Base-by-base conservation (phyloP, 2,888 invertebrate species). In the Lasioglossum morio region DNA sequence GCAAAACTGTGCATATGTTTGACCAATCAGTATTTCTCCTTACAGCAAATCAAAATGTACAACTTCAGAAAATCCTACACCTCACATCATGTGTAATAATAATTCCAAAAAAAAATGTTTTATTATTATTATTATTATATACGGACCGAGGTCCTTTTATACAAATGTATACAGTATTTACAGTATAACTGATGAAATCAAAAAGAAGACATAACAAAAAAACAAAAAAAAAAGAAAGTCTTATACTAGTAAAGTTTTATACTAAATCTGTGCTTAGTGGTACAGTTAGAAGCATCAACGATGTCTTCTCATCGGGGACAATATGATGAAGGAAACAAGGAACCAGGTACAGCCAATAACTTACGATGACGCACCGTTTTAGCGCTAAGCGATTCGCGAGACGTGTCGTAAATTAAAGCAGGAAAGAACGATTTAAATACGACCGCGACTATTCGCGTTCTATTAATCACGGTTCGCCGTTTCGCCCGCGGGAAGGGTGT, bases 391-490 rank as follows among this genome's bases (percentile, higher is more conserved):
- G 72, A 53, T 77, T 27, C 63, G 53, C 76, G 81, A 63, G 81
- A 84, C 80, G 66, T 74, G 69, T 53, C 43, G 82, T 88, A 89
- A 89, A 89, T 89, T 82, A 85, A 48, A 34, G 37, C 40, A 27
- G 27, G 72, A 46, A 79, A 70, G 74, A 77, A 72, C 82, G 79
- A 89, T 90, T 89, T 89, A 89, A 88, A 85, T 57, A 80, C 70
- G 85, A 81, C 53, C 84, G 48, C 40, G 69, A 70, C 27, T 7
- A 30, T 27, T 69, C 66, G 57, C 27, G 40, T 82, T 77, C 86
- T 79, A 88, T 86, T 86, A 78, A 83, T 85, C 86, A 80, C 72
- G 69, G 34, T 12, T 72, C 40, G 77, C 48, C 72, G 70, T 79
- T 72, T 37, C 73, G 57, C 73, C 57, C 40, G 40, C 76, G 46